These are phyloP conservation scores for Forficula auricularia DNA, from an alignment of 1,140 invertebrate genomes.

Conservation along the genomic window DNA sequence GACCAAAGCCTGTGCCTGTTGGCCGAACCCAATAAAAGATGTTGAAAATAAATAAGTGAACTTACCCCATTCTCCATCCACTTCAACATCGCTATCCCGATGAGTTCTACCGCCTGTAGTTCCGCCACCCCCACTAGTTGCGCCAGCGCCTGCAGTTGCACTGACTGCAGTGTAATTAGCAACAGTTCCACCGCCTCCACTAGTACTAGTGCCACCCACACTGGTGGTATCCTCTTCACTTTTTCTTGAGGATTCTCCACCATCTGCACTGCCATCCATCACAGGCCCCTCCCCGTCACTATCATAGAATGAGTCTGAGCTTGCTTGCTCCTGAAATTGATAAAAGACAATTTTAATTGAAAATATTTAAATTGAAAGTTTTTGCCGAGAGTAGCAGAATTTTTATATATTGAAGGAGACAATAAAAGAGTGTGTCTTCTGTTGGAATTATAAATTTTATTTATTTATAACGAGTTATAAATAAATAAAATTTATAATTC, in stretches of 20 bases:
- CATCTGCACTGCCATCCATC: conserved; percentile 15
- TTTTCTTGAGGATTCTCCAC: background rate
- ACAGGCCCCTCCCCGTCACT: conserved; percentile 62
- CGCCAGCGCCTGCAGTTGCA: conserved; percentile 20
- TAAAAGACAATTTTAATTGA: conserved; percentile 2
- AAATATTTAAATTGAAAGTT: too few species aligned
- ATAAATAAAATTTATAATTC: too few species aligned
- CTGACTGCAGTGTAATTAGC: conserved; percentile 14
- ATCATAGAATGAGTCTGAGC: conserved; percentile 71
- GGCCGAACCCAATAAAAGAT: too few species aligned
- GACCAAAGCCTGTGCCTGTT: too few species aligned
- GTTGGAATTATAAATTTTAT: too few species aligned
- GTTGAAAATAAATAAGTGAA: too few species aligned
- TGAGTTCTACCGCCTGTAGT: conserved; percentile 30
- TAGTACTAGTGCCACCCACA: conserved; percentile 25
- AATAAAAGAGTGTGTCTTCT: too few species aligned
- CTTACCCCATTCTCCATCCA: conserved; percentile 43
- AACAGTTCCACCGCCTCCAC: conserved; percentile 23
- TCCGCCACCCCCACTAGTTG: conserved; percentile 14
- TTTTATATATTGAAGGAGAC: too few species aligned
- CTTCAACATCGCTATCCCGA: conserved; percentile 41
- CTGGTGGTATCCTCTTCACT: conserved; percentile 21
- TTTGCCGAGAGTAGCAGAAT: too few species aligned
- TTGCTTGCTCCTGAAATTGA: conserved; percentile 48
- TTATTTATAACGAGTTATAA: too few species aligned